Conservation (phyloP, 2,888 invertebrate species). For the Aethes cnicana region DNA sequence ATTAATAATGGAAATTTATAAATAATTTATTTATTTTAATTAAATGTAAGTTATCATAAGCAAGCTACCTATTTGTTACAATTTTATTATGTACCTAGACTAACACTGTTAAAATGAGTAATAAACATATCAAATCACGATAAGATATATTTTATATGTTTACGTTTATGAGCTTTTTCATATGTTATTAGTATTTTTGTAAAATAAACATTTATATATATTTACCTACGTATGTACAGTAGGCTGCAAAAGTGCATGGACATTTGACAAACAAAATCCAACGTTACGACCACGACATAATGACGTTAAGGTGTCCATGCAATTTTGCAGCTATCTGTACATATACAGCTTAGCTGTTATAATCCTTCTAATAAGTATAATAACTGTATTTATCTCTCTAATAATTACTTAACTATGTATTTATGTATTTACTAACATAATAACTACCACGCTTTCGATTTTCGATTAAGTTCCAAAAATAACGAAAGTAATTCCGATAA, state of each 20-base stretch:
- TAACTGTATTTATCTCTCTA: slow-evolving; percentile 4
- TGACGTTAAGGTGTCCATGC: too few species aligned
- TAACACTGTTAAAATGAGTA: slow-evolving; percentile 15
- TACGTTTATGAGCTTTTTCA: slow-evolving; percentile 14
- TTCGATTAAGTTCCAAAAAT: slow-evolving; percentile 19
- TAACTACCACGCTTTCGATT: slow-evolving; percentile 21
- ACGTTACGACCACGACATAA: too few species aligned
- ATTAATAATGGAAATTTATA: background rate
- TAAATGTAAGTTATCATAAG: slow-evolving; percentile 17
- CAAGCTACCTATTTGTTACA: slow-evolving; percentile 6
- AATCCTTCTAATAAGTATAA: background rate
- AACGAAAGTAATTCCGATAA: slow-evolving; percentile 21
- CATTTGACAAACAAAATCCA: too few species aligned
- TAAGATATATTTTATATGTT: slow-evolving; percentile 4
- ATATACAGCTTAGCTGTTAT: background rate
- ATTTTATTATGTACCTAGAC: slow-evolving; percentile 5
- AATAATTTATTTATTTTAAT: background rate
- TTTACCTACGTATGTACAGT: background rate
- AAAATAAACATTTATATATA: slow-evolving; percentile 11
- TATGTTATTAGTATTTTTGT: slow-evolving; percentile 3
- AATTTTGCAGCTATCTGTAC: background rate
- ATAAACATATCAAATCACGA: slow-evolving; percentile 28
- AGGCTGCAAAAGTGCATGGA: too few species aligned
- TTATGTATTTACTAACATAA: slow-evolving; percentile 10
- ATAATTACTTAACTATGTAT: slow-evolving; percentile 2